Evolutionary conservation across 2,797 vertebrate species (phyloP).

Genomic region (Heteromormyrus szaboi): DNA sequence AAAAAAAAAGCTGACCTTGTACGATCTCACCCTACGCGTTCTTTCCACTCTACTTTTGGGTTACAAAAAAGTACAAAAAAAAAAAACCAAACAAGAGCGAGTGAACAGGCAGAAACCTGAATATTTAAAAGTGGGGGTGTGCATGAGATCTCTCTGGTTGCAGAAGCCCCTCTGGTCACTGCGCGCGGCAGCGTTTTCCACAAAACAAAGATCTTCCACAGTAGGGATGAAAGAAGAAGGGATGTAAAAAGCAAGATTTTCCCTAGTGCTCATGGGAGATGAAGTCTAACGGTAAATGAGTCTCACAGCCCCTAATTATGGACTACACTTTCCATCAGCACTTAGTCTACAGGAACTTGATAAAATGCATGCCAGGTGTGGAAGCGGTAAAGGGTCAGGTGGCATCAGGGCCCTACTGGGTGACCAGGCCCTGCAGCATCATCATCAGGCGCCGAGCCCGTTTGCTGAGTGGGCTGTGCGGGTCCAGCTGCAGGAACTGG

Average conservation of each 20-base stretch:
- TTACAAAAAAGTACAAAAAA: neutral
- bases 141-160: neutral
- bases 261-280: neutral
- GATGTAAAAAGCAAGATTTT: neutral
- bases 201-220: neutral
- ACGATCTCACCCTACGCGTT: neutral
- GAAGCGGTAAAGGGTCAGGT: neutral
- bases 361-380: slow-evolving; percentile 12
- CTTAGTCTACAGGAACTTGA: neutral
- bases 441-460: slow-evolving; percentile 86
- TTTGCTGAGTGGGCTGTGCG: slow-evolving; percentile 78
- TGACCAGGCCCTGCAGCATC: slow-evolving; percentile 90
- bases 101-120: neutral
- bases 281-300: neutral
- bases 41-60: neutral
- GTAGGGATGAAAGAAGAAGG: neutral
- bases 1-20: neutral
- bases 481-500: slow-evolving; percentile 85
- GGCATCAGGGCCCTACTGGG: slow-evolving; percentile 54
- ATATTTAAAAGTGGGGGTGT: neutral
- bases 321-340: neutral
- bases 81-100: neutral
- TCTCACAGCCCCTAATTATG: neutral
- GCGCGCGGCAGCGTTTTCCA: neutral
- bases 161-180: neutral